Evolutionary conservation across 2,113 vertebrate genomes (phyloP), one percentile per base, ranked within the genome.

Genomic region (Hiodon alosoides): DNA sequence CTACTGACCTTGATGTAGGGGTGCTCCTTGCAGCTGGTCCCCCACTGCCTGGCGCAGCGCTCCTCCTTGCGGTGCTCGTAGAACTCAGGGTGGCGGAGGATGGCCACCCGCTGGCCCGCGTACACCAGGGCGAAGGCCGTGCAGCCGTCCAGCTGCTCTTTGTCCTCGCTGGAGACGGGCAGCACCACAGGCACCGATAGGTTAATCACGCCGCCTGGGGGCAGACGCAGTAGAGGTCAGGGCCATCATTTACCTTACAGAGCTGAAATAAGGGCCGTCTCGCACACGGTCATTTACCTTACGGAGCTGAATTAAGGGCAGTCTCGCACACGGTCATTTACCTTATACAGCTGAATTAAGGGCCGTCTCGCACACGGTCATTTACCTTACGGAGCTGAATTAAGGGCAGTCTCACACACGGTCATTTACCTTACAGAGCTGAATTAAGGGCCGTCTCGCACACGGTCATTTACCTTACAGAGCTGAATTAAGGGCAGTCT

Each of bases 51-150:
- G 60, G 97, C 96, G 74, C 95, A 98, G 46, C 97, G 95, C 47
- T 98, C 97, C 78, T 99, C 97, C 76, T 98, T 98, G 82, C 96
- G 89, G 79, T 98, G 97, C 74, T 96, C 94, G 0, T 94, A 99
- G 83, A 99, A 98, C 76, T 99, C 97, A 0, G 96, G 97, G 78
- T 98, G 96, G 46, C 97, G 95, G 2, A 99, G 94, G 80, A 99
- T 98, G 74, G 97, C 97, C 61, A 98, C 95, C 0, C 96, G 90
- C 17, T 79, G 77, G 7, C 95, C 94, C 67, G 90, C 91, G 0
- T 94, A 98, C 10, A 94, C 81, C 81, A 99, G 79, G 0, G 96
- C 93, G 48, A 98, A 82, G 0, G 97, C 97, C 0, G 95, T 97
- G 58, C 92, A 93, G 0, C 95, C 91, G 0, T 98, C 96, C 68